Percentiles rank a stretch among this genome's conserved stretches.
Evolutionary conservation across 2,888 invertebrate species (phyloP).

Genomic region (Tiphia femorata): DNA sequence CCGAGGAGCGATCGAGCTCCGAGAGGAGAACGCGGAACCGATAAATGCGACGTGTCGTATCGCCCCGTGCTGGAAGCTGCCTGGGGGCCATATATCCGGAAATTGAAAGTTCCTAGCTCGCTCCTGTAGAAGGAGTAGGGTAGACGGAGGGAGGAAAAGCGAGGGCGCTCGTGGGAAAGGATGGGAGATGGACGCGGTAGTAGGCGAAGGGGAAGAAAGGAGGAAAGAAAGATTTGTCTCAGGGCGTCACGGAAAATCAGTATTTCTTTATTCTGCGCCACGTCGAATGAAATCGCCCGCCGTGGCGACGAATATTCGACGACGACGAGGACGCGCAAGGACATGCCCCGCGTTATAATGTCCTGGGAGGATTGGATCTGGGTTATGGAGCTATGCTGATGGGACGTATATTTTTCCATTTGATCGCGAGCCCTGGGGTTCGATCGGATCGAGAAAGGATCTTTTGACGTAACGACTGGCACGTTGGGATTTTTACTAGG

Average conservation of each 20-base stretch:
- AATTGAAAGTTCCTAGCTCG: slow-evolving; percentile 53
- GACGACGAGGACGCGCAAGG: slow-evolving; percentile 11
- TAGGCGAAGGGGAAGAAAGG: slow-evolving; percentile 5
- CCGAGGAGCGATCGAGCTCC: no score
- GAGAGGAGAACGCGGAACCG: slow-evolving; percentile 16
- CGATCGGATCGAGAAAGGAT: no score
- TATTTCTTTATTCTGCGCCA: slow-evolving; percentile 35
- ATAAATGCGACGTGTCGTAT: slow-evolving; percentile 28
- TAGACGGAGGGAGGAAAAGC: background rate
- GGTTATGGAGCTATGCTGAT: slow-evolving; percentile 14
- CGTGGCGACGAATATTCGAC: slow-evolving; percentile 16
- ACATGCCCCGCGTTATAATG: slow-evolving; percentile 20
- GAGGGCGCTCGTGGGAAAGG: slow-evolving; percentile 10
- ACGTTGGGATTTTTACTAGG: no score
- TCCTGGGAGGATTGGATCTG: slow-evolving; percentile 23
- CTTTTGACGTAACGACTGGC: no score
- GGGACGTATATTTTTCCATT: no score
- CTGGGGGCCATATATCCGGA: slow-evolving; percentile 36
- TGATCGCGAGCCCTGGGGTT: no score
- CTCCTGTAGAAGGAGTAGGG: background rate
- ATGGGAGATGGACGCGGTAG: slow-evolving; percentile 9
- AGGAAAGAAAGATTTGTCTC: slow-evolving; percentile 40
- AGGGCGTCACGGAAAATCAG: slow-evolving; percentile 22
- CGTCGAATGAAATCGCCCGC: slow-evolving; percentile 20
- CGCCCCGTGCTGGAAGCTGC: slow-evolving; percentile 11